These are phyloP conservation scores for Urocynchramus pylzowi DNA, from an alignment of 2,113 vertebrate species.

Conservation along the genomic window DNA sequence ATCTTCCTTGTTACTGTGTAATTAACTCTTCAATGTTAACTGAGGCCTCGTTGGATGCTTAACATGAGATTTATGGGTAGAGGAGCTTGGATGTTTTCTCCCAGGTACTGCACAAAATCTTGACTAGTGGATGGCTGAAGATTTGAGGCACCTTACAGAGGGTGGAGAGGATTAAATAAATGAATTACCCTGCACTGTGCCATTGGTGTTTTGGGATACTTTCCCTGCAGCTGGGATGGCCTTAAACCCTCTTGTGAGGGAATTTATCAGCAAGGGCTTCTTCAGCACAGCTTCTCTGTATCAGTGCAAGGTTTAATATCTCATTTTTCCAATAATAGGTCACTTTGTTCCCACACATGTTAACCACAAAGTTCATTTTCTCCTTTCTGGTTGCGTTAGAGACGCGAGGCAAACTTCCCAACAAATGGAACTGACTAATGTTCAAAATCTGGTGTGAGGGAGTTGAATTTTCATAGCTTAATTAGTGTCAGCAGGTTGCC, in stretches of 20 bases:
- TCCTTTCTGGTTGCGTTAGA: background rate
- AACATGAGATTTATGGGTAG: background rate
- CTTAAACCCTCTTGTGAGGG: background rate
- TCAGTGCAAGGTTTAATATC: background rate
- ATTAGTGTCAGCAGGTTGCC: conserved; percentile 70
- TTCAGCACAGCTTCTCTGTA: background rate
- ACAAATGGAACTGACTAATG: conserved; percentile 55
- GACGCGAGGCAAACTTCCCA: conserved; percentile 31
- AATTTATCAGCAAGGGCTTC: background rate
- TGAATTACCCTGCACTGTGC: background rate
- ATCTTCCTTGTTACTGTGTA: background rate
- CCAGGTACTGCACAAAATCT: background rate
- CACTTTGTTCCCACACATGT: conserved; percentile 3
- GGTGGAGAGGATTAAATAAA: background rate
- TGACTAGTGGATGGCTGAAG: background rate
- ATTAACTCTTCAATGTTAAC: background rate
- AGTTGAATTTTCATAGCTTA: conserved; percentile 70
- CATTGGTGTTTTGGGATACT: background rate
- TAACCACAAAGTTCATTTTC: conserved; percentile 18
- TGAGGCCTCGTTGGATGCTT: background rate
- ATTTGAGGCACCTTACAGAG: background rate
- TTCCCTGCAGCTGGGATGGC: background rate
- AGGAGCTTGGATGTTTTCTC: background rate
- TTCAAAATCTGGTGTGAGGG: conserved; percentile 63
- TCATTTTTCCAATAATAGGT: background rate